Percentiles rank a stretch among this genome's conserved stretches.
These are phyloP conservation scores for Drosophila peninsularis DNA, from an alignment of 2,888 invertebrate genomes.

Conservation along the genomic window DNA sequence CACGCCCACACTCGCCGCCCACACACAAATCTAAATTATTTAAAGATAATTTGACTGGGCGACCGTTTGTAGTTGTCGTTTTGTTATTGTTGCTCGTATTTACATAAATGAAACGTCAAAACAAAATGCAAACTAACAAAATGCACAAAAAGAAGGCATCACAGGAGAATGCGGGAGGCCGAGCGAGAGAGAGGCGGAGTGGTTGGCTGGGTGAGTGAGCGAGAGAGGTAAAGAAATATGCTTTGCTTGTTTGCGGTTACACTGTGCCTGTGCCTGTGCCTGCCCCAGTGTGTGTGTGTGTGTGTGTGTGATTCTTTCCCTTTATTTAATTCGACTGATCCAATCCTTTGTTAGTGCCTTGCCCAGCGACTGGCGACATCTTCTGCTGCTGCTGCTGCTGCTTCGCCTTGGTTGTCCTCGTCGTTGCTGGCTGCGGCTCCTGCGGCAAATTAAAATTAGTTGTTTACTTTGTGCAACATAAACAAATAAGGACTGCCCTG, in stretches of 20 bases:
- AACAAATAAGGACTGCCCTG: conserved; percentile 72
- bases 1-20: conserved; percentile 23
- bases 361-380: conserved; percentile 37
- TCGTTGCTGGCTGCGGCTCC: conserved; percentile 66
- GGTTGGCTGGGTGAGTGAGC: not conserved
- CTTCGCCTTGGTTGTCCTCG: conserved; percentile 31
- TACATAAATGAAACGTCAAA: conserved; percentile 75
- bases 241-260: conserved; percentile 62
- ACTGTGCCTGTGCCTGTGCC: conserved; percentile 16
- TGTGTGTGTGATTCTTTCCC: conserved; percentile 48
- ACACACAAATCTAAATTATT: conserved; percentile 68
- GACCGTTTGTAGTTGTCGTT: conserved; percentile 51
- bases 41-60: conserved; percentile 77
- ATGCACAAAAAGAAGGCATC: conserved; percentile 33
- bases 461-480: conserved; percentile 79
- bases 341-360: conserved; percentile 51
- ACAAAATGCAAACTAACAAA: conserved; percentile 65
- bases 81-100: conserved; percentile 60
- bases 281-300: conserved; percentile 36
- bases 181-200: not conserved
- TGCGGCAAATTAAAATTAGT: conserved; percentile 81
- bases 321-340: conserved; percentile 65
- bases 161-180: conserved; percentile 14
- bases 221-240: conserved; percentile 36
- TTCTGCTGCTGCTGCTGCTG: not conserved